Base-by-base conservation (phyloP, 2,888 invertebrate genomes). In the Thecophora atra region DNA sequence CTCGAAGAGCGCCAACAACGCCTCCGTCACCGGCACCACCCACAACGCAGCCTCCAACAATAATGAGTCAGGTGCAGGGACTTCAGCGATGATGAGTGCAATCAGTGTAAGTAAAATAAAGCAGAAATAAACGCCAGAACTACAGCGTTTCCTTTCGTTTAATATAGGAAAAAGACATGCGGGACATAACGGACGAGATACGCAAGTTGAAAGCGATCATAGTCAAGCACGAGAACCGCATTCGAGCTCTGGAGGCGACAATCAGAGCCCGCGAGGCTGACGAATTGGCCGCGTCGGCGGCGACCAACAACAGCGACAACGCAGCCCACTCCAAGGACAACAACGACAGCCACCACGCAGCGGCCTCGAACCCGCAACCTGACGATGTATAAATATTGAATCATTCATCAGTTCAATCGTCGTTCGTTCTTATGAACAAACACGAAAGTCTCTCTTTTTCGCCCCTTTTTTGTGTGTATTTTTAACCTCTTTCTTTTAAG, bases 191-290 rank as follows among this genome's bases (percentile, higher is more conserved):
- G 54, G 95, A 96, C 83, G 96, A 96, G 87, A 95, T 97, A 79
- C 91, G 96, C 73, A 96, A 96, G 85, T 87, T 97, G 77, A 97
- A 97, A 83, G 94, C 96, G n/a, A 94, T 97, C 86, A 95, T 97
- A 78, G 94, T 97, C 30, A 96, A 96, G 83, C 97, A 97, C 83
- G 97, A 97, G 88, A 96, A 95, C 78, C 85, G 87, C 73, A 86
- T 87, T 71, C 85, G 87, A 28, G 86, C 86, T 68, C 78, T 87
- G 74, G 87, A 87, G 77, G 87, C 87, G 3, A 81, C 85, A 70
- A 78, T 79, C 52, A 83, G 82, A 70, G 81, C 82, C 19, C 80
- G 83, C 60, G 83, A 83, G 66, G 84, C 82, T 51, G 83, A 82
- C 69, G 79, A 76, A 65, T 80, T 80, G 75, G 81, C 81, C 75